Base-by-base conservation (phyloP, 2,888 invertebrate species). In the Allophyes oxyacanthae region DNA sequence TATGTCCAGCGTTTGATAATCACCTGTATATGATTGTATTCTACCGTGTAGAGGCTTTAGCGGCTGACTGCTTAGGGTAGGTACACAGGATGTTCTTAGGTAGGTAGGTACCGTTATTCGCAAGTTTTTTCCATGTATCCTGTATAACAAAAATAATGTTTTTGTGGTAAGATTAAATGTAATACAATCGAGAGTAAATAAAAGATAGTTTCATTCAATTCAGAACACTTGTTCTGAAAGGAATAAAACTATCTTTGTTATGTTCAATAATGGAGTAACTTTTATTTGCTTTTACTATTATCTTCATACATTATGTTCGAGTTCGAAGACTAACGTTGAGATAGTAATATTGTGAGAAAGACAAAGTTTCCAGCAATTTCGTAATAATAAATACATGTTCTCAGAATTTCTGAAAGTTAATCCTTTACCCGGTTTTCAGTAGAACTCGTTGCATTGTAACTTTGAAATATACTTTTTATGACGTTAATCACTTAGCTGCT, bases 401-500 rank as follows among this genome's bases (percentile, higher is more conserved):
- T 25, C 9, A 36, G 37, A 43, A 45, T 55, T 13, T 9, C 32
- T 32, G n/a, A 46, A 49, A 40, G 36, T 10, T 26, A 13, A 45
- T 36, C 8, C 14, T 42, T 40, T 38, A 10, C 45, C 14, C 2
- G 9, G 11, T 46, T 40, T 51, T 34, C 14, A 36, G 10, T 11
- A 6, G 0, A 49, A 49, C 2, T 9, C 5, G 37, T 37, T n/a
- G 11, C 28, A 11, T n/a, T 15, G 11, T 44, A 8, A 25, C 28
- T 41, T 37, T 34, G 10, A 49, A 37, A 59, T 52, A 58, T 61
- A 38, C 30, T 25, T 52, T 48, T 44, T 46, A 28, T 28, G 15
- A 45, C 45, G 20, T 42, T 64, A 65, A 65, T 65, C 50, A 46
- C 64, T 65, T 64, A 56, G 51, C 20, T 26, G 44, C 33, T 37